phyloP scores from a whole-genome alignment of 1,140 invertebrate species.

The Ceratosolen fusciceps region DNA sequence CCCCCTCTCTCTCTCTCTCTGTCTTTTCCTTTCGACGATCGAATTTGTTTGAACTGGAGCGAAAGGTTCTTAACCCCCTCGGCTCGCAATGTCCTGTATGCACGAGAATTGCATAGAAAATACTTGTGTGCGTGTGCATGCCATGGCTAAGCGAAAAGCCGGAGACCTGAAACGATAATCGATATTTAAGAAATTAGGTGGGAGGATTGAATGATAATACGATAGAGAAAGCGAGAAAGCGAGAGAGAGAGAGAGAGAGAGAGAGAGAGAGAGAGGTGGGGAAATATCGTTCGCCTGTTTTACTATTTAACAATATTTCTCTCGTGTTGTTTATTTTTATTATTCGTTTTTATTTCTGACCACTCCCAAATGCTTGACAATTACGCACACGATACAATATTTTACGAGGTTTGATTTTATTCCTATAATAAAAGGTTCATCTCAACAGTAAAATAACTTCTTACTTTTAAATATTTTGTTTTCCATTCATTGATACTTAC shows the following conservation, averaged over 20 bases:
- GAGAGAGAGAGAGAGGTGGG: not conserved
- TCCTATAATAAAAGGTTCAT: too few species aligned
- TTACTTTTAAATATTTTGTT: too few species aligned
- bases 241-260: not conserved
- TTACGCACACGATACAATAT: too few species aligned
- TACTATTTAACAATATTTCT: constrained; percentile 3
- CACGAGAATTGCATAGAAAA: not conserved
- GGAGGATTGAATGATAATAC: too few species aligned
- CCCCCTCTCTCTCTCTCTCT: not conserved
- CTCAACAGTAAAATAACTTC: too few species aligned
- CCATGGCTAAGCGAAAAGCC: not conserved
- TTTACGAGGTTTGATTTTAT: too few species aligned
- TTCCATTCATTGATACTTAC: too few species aligned
- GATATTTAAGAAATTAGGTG: constrained; percentile 7
- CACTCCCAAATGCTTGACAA: too few species aligned
- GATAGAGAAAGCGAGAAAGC: not conserved
- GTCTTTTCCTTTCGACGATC: constrained; percentile 35
- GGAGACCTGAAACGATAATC: constrained; percentile 9
- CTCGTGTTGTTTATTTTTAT: not conserved
- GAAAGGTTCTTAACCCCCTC: constrained; percentile 69
- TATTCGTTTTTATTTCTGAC: too few species aligned
- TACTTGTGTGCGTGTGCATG: not conserved
- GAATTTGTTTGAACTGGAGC: constrained; percentile 63
- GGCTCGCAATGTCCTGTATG: constrained; percentile 52
- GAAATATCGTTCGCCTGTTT: not conserved